Conservation (phyloP, 2,888 invertebrate species). For the Lycophotia porphyrea region DNA sequence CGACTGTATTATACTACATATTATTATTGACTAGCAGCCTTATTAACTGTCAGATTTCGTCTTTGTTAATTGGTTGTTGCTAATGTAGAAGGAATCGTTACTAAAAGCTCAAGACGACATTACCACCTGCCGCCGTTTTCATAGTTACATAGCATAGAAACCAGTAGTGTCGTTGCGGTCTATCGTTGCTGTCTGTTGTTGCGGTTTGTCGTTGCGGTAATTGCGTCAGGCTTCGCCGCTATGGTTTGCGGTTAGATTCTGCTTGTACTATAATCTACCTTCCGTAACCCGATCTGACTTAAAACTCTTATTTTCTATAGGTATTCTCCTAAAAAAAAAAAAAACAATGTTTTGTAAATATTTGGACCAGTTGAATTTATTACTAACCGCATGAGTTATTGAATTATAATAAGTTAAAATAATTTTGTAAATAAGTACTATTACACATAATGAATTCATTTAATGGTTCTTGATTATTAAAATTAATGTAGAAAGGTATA, state of each 20-base stretch:
- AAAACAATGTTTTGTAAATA: background rate
- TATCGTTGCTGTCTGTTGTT: background rate
- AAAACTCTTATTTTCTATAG: background rate
- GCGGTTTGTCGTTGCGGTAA: too few relatives aligned
- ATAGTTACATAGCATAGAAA: too few relatives aligned
- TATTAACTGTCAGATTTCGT: background rate
- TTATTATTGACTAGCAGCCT: background rate
- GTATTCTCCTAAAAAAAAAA: background rate
- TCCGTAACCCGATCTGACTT: background rate
- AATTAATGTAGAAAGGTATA: slow-evolving; percentile 7
- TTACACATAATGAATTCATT: background rate
- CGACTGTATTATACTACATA: background rate
- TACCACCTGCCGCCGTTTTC: background rate
- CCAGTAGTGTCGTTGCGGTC: background rate
- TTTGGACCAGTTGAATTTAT: background rate
- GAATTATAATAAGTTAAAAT: slow-evolving; percentile 16
- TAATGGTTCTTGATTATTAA: background rate
- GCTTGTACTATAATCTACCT: too few relatives aligned
- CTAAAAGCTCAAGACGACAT: background rate
- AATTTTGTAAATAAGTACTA: background rate
- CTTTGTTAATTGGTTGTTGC: background rate
- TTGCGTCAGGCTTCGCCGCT: too few relatives aligned
- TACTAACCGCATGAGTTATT: background rate
- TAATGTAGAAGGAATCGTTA: background rate
- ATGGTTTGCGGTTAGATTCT: too few relatives aligned